phyloP scores from a whole-genome alignment of 2,888 invertebrate genomes.

The Plebejus melissa region DNA sequence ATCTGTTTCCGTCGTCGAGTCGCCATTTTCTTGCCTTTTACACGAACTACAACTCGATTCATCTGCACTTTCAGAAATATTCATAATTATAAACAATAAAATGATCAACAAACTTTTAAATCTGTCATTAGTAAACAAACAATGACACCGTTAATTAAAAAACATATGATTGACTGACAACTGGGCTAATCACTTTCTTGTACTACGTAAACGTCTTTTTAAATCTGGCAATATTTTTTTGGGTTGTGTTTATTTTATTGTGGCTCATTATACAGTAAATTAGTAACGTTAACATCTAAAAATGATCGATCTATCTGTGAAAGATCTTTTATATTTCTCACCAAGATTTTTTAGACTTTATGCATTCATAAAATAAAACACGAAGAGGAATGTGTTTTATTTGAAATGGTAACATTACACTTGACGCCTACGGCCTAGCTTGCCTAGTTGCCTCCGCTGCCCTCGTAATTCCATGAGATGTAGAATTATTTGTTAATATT shows the following conservation, averaged over 20 bases:
- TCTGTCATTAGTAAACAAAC: slow-evolving; percentile 72
- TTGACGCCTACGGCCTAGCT: slow-evolving; percentile 4
- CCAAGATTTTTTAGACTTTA: neutral
- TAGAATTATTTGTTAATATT: too few relatives aligned
- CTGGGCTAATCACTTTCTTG: slow-evolving; percentile 47
- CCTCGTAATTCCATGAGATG: neutral
- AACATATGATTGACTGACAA: slow-evolving; percentile 74
- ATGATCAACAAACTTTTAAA: slow-evolving; percentile 36
- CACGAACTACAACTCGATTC: slow-evolving; percentile 73
- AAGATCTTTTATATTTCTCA: neutral
- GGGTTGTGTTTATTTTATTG: neutral
- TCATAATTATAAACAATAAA: slow-evolving; percentile 48
- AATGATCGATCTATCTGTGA: neutral
- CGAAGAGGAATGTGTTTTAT: neutral
- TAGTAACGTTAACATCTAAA: neutral
- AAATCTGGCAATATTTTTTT: slow-evolving; percentile 6
- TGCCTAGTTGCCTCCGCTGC: neutral
- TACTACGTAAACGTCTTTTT: slow-evolving; percentile 15
- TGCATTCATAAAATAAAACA: neutral
- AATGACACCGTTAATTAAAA: slow-evolving; percentile 70
- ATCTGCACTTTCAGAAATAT: slow-evolving; percentile 57
- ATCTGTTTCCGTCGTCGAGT: slow-evolving; percentile 68
- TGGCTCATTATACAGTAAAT: neutral
- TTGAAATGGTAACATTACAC: neutral
- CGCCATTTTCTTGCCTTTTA: slow-evolving; percentile 75